phyloP scores from a whole-genome alignment of 2,797 vertebrate genomes.

The Enteromius unitaeniatus region DNA sequence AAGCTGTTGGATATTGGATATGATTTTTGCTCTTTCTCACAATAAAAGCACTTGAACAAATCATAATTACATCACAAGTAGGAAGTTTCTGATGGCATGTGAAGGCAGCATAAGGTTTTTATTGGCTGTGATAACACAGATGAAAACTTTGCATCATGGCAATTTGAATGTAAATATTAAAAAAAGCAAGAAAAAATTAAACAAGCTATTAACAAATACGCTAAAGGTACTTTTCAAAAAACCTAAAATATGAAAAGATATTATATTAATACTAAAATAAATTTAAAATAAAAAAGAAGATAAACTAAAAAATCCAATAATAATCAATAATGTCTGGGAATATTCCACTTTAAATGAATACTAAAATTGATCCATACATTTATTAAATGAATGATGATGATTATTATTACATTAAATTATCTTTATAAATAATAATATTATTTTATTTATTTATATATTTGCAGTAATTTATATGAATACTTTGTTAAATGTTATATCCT shows the following conservation, averaged over 20 bases:
- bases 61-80: no score
- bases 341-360: neutral
- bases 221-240: no score
- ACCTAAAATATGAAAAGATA: no score
- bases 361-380: neutral
- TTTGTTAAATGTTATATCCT: neutral
- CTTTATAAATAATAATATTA: neutral
- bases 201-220: neutral
- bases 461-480: neutral
- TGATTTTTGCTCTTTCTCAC: no score
- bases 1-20: no score
- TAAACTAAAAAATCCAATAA: neutral
- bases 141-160: neutral
- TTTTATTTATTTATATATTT: rapidly evolving
- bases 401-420: neutral
- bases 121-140: neutral
- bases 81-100: no score
- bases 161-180: no score
- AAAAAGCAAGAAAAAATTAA: no score
- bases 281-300: neutral
- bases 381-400: neutral
- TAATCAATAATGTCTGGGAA: neutral
- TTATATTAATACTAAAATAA: neutral
- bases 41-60: no score
- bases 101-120: neutral